A percentile compares a stretch with the other conserved stretches of the same genome.
Conservation (phyloP, 2,888 invertebrate genomes). For the Candidula unifasciata region DNA sequence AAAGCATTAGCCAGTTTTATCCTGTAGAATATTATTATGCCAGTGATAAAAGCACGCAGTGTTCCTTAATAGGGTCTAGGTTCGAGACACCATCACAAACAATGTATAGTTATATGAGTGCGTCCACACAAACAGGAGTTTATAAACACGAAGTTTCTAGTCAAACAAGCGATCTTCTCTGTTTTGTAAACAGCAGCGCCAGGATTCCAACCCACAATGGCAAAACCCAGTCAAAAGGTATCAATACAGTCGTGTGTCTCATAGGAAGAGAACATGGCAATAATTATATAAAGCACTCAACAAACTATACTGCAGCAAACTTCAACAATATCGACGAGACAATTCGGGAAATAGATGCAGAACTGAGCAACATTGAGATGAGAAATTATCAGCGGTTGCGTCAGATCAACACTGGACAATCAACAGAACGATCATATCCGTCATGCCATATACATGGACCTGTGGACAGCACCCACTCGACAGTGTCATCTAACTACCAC, state of each 20-base stretch:
- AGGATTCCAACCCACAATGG: neutral
- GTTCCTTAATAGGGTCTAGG: neutral
- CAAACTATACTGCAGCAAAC: neutral
- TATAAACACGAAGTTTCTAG: conserved; percentile 25
- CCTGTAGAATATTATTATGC: conserved; percentile 38
- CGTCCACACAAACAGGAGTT: conserved; percentile 29
- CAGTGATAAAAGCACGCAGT: conserved; percentile 28
- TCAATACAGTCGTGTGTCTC: conserved; percentile 42
- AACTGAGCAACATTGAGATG: conserved; percentile 33
- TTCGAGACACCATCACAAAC: neutral
- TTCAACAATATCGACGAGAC: conserved; percentile 40
- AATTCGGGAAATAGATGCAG: conserved; percentile 35
- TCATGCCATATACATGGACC: no score
- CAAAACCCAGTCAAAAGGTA: conserved; percentile 11
- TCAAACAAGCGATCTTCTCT: conserved; percentile 34
- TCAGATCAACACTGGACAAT: neutral
- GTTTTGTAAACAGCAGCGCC: neutral
- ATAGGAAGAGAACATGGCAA: conserved; percentile 35
- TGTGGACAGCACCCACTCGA: neutral
- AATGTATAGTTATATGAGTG: neutral
- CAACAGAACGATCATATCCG: neutral
- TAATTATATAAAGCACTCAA: neutral
- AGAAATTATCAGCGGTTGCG: neutral
- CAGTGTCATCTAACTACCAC: neutral
- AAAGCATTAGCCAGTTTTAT: neutral